phyloP scores from a whole-genome alignment of 2,797 vertebrate genomes.

The Triplophysa yarkandensis region DNA sequence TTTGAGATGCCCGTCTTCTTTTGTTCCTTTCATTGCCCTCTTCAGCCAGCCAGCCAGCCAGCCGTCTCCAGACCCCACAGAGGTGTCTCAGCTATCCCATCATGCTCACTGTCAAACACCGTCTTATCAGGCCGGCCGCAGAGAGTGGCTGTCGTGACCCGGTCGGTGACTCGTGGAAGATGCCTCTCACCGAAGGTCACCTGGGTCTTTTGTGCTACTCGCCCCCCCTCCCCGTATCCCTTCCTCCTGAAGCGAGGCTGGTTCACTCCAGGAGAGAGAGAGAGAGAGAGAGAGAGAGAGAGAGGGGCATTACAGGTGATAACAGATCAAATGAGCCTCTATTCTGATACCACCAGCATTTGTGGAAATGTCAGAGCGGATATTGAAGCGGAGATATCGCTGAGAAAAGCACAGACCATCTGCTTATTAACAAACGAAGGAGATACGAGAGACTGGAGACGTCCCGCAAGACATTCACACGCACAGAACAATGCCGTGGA shows the following conservation, averaged over 20 bases:
- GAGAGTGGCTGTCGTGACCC: background rate
- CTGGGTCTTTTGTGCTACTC: background rate
- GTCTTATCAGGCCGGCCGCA: constrained; percentile 7
- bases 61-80: background rate
- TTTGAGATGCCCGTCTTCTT: background rate
- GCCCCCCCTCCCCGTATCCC: background rate
- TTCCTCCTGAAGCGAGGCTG: background rate
- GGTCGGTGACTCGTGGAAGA: background rate
- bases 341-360: background rate
- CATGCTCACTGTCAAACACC: background rate
- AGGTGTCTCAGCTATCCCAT: background rate
- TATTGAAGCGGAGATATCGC: constrained; percentile 8
- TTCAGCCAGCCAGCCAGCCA: background rate
- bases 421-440: background rate
- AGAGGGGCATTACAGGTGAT: background rate
- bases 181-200: background rate
- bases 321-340: constrained; percentile 3
- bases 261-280: background rate
- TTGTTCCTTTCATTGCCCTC: background rate
- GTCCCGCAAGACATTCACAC: background rate
- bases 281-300: background rate
- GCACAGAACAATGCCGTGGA: background rate
- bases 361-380: constrained; percentile 27
- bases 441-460: constrained; percentile 3
- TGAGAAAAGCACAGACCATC: background rate